A percentile compares a stretch with the other conserved stretches of the same genome.
Evolutionary conservation across 2,888 invertebrate species (phyloP).

Genomic region (Agriopis marginaria): DNA sequence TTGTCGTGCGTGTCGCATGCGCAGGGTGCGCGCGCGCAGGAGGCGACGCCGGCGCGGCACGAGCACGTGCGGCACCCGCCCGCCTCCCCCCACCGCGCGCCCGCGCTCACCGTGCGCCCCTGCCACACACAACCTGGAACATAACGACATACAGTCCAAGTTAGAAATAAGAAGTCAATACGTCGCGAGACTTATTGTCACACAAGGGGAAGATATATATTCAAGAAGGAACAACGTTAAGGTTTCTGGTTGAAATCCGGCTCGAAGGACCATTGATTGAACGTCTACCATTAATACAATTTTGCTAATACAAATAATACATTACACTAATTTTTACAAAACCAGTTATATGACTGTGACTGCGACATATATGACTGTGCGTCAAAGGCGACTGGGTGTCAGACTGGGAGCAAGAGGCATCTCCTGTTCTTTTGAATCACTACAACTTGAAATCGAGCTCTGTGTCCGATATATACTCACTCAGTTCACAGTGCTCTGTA

Average conservation of each 20-base stretch:
- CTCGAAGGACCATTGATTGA: no score
- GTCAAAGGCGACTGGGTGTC: no score
- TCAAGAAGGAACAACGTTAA: no score
- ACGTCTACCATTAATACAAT: no score
- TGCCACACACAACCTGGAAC: constrained; percentile 90
- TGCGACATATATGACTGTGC: no score
- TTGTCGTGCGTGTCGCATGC: constrained; percentile 86
- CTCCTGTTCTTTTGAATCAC: background rate
- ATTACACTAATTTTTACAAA: no score
- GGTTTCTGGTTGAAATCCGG: no score
- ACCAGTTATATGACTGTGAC: no score
- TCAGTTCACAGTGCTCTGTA: constrained; percentile 87
- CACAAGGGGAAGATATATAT: background rate
- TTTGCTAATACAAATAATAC: no score
- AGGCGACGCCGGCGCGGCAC: constrained; percentile 87
- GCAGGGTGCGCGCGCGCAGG: constrained; percentile 89
- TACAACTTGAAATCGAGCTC: background rate
- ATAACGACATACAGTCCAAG: background rate
- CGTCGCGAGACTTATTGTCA: background rate
- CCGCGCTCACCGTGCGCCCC: constrained; percentile 87
- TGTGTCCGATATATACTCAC: constrained; percentile 68
- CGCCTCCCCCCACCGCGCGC: constrained; percentile 81
- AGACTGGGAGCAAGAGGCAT: no score
- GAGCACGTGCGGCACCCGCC: constrained; percentile 81
- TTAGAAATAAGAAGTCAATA: background rate